Conservation (phyloP, 1,140 invertebrate genomes). For the Drosophila yakuba region DNA sequence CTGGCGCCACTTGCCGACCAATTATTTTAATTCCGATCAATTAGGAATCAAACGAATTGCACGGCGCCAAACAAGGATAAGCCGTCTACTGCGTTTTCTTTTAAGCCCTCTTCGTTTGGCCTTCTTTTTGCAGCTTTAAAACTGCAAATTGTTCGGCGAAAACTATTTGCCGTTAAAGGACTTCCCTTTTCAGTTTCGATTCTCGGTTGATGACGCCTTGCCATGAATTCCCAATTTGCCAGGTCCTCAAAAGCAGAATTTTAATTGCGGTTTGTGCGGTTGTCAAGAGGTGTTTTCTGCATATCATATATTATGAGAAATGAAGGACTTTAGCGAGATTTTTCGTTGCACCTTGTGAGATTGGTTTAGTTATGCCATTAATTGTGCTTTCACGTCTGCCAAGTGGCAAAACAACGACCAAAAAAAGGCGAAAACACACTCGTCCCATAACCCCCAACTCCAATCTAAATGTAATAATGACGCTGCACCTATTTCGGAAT, state of each 20-base stretch:
- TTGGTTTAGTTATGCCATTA: not conserved
- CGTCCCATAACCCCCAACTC: too few relatives aligned
- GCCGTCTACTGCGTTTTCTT: constrained; percentile 3
- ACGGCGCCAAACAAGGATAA: constrained; percentile 5
- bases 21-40: constrained; percentile 67
- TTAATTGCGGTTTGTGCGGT: not conserved
- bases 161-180: constrained; percentile 1
- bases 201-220: constrained; percentile 1
- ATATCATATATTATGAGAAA: not conserved
- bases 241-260: constrained; percentile 3
- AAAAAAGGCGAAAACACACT: too few relatives aligned
- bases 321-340: not conserved
- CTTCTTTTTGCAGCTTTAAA: not conserved
- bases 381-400: not conserved
- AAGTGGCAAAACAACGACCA: not conserved
- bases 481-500: not conserved
- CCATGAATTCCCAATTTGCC: not conserved
- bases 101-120: not conserved
- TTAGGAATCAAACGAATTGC: constrained; percentile 31
- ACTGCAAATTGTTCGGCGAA: constrained; percentile 3
- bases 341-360: not conserved
- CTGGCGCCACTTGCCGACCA: constrained; percentile 41
- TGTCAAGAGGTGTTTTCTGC: not conserved
- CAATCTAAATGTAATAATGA: constrained; percentile 12
- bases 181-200: not conserved